Conservation (phyloP, 2,888 invertebrate species). For the Anorthoa munda region DNA sequence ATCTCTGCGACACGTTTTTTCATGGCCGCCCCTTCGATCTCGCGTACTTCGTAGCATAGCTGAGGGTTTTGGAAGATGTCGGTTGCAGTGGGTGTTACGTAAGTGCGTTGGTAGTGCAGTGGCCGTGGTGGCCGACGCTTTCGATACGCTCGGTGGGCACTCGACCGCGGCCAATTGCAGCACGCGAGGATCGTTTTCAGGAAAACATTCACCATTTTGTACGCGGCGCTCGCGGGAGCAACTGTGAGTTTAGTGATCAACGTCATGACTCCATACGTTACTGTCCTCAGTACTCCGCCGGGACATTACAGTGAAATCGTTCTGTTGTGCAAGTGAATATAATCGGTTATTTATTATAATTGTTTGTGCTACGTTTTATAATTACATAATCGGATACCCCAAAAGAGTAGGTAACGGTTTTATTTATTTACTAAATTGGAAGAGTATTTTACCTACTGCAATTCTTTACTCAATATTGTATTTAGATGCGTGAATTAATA, state of each 20-base stretch:
- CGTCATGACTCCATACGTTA: constrained; percentile 74
- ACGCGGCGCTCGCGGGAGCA: constrained; percentile 79
- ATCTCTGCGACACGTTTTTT: constrained; percentile 89
- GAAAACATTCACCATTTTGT: constrained; percentile 90
- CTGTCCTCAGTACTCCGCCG: constrained; percentile 67
- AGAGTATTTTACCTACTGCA: constrained; percentile 10
- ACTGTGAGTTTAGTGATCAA: constrained; percentile 75
- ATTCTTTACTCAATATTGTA: constrained; percentile 26
- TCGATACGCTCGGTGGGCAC: constrained; percentile 82
- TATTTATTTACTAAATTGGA: constrained; percentile 55
- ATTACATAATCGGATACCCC: constrained; percentile 69
- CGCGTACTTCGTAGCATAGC: constrained; percentile 73
- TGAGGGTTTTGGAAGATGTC: constrained; percentile 78
- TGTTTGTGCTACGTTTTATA: constrained; percentile 70
- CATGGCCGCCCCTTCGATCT: constrained; percentile 88
- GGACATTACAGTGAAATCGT: constrained; percentile 75
- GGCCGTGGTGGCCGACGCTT: constrained; percentile 83
- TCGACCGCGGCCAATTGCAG: constrained; percentile 84
- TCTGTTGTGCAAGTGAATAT: constrained; percentile 80
- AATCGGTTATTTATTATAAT: constrained; percentile 64
- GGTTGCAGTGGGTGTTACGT: constrained; percentile 88
- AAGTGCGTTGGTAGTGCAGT: constrained; percentile 86
- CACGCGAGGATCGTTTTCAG: constrained; percentile 88
- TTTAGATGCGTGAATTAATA: background rate
- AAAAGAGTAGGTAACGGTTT: constrained; percentile 67